Conservation (phyloP, 2,113 vertebrate genomes). For the Dunckerocampus dactyliophorus region DNA sequence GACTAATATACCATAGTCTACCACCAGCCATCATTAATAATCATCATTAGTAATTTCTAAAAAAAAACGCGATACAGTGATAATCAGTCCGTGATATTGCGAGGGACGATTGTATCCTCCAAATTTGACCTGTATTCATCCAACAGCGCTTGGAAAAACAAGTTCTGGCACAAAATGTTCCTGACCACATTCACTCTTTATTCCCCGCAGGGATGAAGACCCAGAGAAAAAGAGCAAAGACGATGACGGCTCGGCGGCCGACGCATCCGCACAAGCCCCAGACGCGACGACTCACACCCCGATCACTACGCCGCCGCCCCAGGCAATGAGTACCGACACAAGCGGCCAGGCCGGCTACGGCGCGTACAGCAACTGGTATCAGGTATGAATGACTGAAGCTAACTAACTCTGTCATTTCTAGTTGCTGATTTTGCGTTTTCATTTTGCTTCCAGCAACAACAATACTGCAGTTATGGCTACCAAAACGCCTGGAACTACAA, state of each 20-base stretch:
- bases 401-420: background rate
- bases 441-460: conserved; percentile 58
- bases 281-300: conserved; percentile 54
- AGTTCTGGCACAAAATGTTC: too few species aligned
- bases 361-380: conserved; percentile 75
- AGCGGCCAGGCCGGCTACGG: conserved; percentile 56
- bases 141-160: background rate
- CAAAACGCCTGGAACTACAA: conserved; percentile 79
- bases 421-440: background rate
- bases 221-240: conserved; percentile 68
- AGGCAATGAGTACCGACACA: conserved; percentile 63
- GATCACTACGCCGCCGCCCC: conserved; percentile 64
- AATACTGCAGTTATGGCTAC: conserved; percentile 73
- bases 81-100: too few species aligned
- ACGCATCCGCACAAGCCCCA: conserved; percentile 29
- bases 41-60: too few species aligned
- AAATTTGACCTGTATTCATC: too few species aligned
- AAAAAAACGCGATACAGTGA: too few species aligned
- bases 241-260: conserved; percentile 55
- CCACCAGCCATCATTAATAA: too few species aligned
- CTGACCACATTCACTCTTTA: background rate
- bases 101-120: too few species aligned
- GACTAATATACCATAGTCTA: too few species aligned
- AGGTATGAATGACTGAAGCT: conserved; percentile 56
- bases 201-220: conserved; percentile 65